Evolutionary conservation across 2,113 vertebrate species (phyloP).

Genomic region (Geothlypis trichas): DNA sequence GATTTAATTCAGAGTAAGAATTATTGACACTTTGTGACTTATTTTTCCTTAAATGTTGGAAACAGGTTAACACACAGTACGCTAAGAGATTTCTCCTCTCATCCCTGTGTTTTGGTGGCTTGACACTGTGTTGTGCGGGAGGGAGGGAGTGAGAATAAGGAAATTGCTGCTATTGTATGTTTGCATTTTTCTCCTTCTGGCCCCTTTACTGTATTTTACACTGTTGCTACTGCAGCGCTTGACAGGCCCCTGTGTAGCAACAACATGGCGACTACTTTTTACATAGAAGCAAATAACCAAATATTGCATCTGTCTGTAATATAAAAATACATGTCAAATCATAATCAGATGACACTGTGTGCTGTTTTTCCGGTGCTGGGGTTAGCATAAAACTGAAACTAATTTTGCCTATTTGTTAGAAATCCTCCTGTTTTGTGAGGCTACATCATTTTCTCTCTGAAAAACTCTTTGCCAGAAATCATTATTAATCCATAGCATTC

Average conservation of each 20-base stretch:
- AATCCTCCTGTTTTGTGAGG: slow-evolving; percentile 11
- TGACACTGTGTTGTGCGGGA: background rate
- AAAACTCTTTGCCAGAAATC: background rate
- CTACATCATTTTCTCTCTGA: slow-evolving; percentile 19
- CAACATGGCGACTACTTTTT: slow-evolving; percentile 81
- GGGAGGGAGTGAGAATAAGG: slow-evolving; percentile 2
- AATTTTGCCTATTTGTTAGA: slow-evolving; percentile 12
- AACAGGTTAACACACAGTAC: background rate
- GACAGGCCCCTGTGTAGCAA: slow-evolving; percentile 84
- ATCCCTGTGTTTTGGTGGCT: background rate
- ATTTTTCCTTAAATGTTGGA: background rate
- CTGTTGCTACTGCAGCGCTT: slow-evolving; percentile 85
- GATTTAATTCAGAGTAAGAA: slow-evolving; percentile 99
- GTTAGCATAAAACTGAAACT: slow-evolving; percentile 46
- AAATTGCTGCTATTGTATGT: slow-evolving; percentile 50
- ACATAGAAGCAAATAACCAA: slow-evolving; percentile 73
- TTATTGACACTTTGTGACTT: slow-evolving; percentile 5
- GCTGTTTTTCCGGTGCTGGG: slow-evolving; percentile 16
- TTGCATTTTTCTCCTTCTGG: slow-evolving; percentile 57
- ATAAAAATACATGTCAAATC: slow-evolving; percentile 13
- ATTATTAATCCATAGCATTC: background rate
- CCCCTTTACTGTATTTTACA: slow-evolving; percentile 69
- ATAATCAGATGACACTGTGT: background rate
- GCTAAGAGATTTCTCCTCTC: background rate
- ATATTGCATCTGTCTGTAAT: slow-evolving; percentile 60